phyloP scores from a whole-genome alignment of 2,113 vertebrate genomes.

The Emydura subglobosa region DNA sequence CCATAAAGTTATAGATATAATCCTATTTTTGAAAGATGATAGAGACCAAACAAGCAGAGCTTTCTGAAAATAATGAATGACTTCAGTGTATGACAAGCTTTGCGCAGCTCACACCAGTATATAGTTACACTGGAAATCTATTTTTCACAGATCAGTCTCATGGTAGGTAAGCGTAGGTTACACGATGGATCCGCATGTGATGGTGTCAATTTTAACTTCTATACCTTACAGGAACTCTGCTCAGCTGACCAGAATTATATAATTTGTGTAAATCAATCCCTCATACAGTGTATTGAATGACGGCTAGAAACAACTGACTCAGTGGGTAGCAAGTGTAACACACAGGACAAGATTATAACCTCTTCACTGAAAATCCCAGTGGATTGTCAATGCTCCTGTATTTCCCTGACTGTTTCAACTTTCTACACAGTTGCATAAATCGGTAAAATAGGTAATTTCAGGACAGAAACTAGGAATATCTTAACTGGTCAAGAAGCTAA shows the following conservation, averaged over 20 bases:
- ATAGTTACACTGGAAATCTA: constrained; percentile 46
- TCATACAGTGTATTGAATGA: neutral
- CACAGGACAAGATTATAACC: neutral
- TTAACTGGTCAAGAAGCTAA: neutral
- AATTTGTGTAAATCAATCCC: constrained; percentile 8
- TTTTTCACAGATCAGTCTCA: constrained; percentile 35
- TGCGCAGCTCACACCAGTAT: neutral
- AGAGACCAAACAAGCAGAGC: neutral
- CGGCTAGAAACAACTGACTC: neutral
- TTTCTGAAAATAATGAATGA: constrained; percentile 66
- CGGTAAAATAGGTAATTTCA: neutral
- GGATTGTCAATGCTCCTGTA: neutral
- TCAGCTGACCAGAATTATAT: constrained; percentile 39
- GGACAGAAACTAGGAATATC: neutral
- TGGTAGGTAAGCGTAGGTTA: constrained; percentile 19
- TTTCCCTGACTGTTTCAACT: neutral
- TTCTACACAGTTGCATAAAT: neutral
- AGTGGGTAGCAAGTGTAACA: neutral
- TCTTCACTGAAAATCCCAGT: neutral
- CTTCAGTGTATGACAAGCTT: constrained; percentile 37
- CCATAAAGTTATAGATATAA: constrained; percentile 16
- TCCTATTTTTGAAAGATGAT: constrained; percentile 29
- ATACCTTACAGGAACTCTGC: constrained; percentile 6
- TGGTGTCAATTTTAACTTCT: constrained; percentile 34
- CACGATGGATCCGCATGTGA: neutral